Evolutionary conservation across 2,888 invertebrate genomes (phyloP).

Genomic region (Sarcophaga variegata): DNA sequence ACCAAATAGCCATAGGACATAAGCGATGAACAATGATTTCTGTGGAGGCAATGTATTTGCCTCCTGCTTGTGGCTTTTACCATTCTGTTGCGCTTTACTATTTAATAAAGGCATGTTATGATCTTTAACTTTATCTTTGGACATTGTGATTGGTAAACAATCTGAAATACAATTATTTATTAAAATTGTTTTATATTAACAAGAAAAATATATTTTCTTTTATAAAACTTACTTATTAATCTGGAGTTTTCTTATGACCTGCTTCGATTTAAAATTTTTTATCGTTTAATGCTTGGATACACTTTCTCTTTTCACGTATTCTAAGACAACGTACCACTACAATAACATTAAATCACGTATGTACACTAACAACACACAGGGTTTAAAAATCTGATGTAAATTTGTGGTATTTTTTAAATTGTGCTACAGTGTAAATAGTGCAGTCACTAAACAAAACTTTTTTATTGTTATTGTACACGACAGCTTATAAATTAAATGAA

Average conservation of each 20-base stretch:
- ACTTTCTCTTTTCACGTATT: conserved; percentile 61
- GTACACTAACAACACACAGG: conserved; percentile 19
- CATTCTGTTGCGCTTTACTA: conserved; percentile 58
- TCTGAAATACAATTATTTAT: conserved; percentile 36
- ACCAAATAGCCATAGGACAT: conserved; percentile 92
- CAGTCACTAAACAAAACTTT: no score
- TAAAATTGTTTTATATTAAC: background rate
- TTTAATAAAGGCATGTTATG: conserved; percentile 3
- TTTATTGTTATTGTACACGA: no score
- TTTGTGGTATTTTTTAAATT: conserved; percentile 1
- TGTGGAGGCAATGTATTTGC: conserved; percentile 73
- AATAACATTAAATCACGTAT: conserved; percentile 28
- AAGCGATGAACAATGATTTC: conserved; percentile 87
- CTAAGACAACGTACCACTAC: background rate
- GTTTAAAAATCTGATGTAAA: background rate
- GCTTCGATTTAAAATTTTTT: background rate
- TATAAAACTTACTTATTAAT: conserved; percentile 13
- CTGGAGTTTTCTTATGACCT: background rate
- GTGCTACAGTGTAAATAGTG: background rate
- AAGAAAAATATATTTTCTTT: background rate
- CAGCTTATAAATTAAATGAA: no score
- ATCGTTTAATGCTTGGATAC: conserved; percentile 26
- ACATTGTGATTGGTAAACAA: conserved; percentile 31
- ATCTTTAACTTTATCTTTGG: conserved; percentile 54
- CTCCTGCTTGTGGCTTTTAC: conserved; percentile 46